phyloP scores from a whole-genome alignment of 2,797 vertebrate genomes.

The Urosaurus nigricauda region DNA sequence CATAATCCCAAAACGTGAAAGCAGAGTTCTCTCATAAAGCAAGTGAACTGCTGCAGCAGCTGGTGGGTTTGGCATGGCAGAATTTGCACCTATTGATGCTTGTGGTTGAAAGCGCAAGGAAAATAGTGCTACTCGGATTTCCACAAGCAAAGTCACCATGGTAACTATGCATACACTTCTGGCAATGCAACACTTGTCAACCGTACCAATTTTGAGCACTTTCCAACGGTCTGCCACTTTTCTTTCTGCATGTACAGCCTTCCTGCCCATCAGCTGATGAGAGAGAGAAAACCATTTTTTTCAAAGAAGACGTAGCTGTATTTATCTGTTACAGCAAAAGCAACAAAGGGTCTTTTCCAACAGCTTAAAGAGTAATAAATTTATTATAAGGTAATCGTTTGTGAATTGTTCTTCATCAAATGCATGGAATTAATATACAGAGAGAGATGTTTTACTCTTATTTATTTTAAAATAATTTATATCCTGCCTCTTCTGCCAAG shows the following conservation, averaged over 20 bases:
- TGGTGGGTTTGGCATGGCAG: neutral
- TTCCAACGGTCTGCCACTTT: constrained; percentile 12
- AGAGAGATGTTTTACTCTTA: neutral
- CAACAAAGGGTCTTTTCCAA: neutral
- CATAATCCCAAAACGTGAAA: neutral
- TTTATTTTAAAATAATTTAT: neutral
- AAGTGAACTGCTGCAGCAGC: neutral
- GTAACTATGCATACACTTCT: constrained; percentile 23
- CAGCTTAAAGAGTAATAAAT: neutral
- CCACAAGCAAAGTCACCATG: constrained; percentile 4
- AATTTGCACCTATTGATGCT: neutral
- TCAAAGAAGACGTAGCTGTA: neutral
- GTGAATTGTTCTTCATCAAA: neutral
- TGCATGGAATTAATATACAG: neutral
- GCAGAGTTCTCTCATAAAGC: neutral
- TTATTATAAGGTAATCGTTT: neutral
- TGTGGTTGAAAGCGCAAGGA: constrained; percentile 14
- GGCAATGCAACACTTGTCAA: constrained; percentile 10
- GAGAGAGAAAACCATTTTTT: neutral
- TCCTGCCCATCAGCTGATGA: neutral
- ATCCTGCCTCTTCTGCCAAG: neutral
- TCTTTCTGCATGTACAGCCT: neutral
- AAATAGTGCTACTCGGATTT: constrained; percentile 13
- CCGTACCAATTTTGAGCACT: neutral
- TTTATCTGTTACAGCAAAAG: neutral